These are phyloP conservation scores for Halichoerus grypus DNA, from an alignment of 2,113 vertebrate species.

Conservation along the genomic window DNA sequence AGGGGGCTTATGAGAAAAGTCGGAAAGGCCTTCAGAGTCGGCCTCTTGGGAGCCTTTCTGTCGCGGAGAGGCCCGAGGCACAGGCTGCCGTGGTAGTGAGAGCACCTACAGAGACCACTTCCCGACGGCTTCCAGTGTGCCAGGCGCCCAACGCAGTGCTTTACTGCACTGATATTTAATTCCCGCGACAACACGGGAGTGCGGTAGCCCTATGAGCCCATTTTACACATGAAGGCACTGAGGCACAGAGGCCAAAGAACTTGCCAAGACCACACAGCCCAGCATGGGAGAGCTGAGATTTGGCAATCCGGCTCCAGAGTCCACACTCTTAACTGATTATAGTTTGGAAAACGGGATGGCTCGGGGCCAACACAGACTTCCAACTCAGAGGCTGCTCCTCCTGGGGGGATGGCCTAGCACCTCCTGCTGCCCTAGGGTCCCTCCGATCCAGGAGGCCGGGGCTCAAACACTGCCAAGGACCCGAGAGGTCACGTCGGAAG, in stretches of 20 bases:
- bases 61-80: neutral
- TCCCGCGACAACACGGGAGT: rapidly evolving
- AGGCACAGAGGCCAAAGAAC: neutral
- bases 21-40: neutral
- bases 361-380: neutral
- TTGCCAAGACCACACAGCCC: neutral
- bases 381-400: neutral
- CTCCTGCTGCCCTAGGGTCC: neutral
- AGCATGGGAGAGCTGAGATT: neutral
- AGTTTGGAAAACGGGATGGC: neutral
- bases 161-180: neutral
- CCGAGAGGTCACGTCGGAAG: neutral
- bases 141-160: neutral
- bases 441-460: neutral
- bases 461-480: neutral
- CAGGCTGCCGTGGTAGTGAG: neutral
- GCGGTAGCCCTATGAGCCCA: neutral
- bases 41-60: too few relatives aligned
- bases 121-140: neutral
- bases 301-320: neutral
- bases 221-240: neutral
- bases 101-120: rapidly evolving
- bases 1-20: neutral
- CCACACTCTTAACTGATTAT: rapidly evolving
- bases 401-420: rapidly evolving